Evolutionary conservation across 2,113 vertebrate genomes (phyloP).

Genomic region (Myrmophylax atrothorax): DNA sequence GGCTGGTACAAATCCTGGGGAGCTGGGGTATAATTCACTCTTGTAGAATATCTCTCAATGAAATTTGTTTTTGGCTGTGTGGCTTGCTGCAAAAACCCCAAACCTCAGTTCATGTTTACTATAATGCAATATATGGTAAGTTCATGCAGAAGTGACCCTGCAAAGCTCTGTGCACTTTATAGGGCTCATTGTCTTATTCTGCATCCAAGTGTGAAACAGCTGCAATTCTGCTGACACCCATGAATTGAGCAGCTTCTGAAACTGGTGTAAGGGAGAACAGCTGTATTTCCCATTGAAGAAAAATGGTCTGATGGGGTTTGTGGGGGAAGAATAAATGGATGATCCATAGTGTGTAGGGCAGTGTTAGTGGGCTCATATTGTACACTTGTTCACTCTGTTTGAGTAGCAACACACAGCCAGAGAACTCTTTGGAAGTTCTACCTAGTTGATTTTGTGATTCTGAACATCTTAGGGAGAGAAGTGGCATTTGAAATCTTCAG

Average conservation of each 20-base stretch:
- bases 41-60: not conserved
- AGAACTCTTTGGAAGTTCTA: not conserved
- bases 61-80: not conserved
- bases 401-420: not conserved
- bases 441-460: not conserved
- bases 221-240: not conserved
- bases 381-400: rapidly evolving
- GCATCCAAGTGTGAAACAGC: rapidly evolving
- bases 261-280: not conserved
- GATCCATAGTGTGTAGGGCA: not conserved
- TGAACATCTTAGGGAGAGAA: not conserved
- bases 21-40: not conserved
- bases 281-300: not conserved
- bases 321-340: not conserved
- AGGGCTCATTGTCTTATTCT: not conserved
- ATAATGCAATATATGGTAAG: not conserved
- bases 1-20: not conserved
- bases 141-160: not conserved
- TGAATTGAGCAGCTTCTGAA: not conserved
- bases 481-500: not conserved
- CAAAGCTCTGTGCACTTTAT: not conserved
- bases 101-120: not conserved
- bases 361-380: not conserved
- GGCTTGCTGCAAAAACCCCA: not conserved
- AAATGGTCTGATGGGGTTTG: not conserved